These are phyloP conservation scores for Bellardia pandia DNA, from an alignment of 2,888 invertebrate genomes.

Conservation along the genomic window DNA sequence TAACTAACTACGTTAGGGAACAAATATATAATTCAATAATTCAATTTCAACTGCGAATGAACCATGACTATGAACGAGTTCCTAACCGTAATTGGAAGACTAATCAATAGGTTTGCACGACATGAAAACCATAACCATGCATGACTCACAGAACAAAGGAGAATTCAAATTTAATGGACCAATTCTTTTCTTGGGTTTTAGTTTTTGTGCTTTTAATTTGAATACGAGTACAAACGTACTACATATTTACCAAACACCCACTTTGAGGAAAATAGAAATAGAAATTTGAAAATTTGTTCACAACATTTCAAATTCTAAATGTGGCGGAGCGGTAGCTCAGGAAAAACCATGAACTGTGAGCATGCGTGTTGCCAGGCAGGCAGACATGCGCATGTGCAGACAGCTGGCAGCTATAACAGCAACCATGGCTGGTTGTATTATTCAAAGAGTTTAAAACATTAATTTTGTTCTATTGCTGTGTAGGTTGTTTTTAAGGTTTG, in stretches of 20 bases:
- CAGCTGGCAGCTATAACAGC: slow-evolving; percentile 44
- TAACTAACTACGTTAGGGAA: slow-evolving; percentile 15
- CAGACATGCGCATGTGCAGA: slow-evolving; percentile 46
- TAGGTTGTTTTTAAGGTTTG: background rate
- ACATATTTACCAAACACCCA: slow-evolving; percentile 17
- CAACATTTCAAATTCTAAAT: slow-evolving; percentile 46
- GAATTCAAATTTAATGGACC: slow-evolving; percentile 38
- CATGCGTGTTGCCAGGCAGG: slow-evolving; percentile 43
- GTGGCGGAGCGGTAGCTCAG: slow-evolving; percentile 9
- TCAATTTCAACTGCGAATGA: slow-evolving; percentile 14
- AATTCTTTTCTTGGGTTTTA: slow-evolving; percentile 33
- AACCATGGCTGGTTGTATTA: background rate
- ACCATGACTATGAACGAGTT: slow-evolving; percentile 8
- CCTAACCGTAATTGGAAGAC: slow-evolving; percentile 53
- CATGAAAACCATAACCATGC: slow-evolving; percentile 9
- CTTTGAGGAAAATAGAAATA: slow-evolving; percentile 19
- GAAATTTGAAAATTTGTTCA: slow-evolving; percentile 1
- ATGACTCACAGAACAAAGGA: slow-evolving; percentile 51
- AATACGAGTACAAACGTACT: background rate
- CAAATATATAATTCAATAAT: slow-evolving; percentile 12
- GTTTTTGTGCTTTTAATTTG: slow-evolving; percentile 4
- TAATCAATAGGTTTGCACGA: slow-evolving; percentile 33
- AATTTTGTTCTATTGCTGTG: background rate
- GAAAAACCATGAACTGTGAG: slow-evolving; percentile 26
- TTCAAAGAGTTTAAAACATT: background rate